Evolutionary conservation across 2,888 invertebrate species (phyloP).

Genomic region (Linnaemya tessellans): DNA sequence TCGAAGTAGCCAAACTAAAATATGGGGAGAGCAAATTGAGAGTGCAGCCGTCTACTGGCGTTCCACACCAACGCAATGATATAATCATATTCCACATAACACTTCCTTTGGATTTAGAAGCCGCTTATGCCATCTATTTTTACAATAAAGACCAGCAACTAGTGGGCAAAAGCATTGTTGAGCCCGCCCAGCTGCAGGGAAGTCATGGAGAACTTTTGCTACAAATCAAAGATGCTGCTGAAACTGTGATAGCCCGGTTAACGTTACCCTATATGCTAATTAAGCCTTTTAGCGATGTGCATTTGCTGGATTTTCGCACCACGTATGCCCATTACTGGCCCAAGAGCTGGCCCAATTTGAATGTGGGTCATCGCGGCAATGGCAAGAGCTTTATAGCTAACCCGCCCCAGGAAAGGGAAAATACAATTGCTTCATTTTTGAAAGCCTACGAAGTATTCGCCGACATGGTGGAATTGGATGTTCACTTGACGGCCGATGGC

Average conservation of each 20-base stretch:
- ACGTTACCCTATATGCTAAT: constrained; percentile 85
- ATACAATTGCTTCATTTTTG: constrained; percentile 96
- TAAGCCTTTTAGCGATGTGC: constrained; percentile 77
- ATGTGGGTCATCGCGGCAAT: constrained; percentile 97
- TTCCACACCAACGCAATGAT: constrained; percentile 78
- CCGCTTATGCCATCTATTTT: constrained; percentile 74
- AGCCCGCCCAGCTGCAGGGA: constrained; percentile 89
- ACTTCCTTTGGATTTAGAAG: constrained; percentile 76
- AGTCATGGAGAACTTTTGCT: constrained; percentile 90
- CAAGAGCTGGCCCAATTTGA: constrained; percentile 91
- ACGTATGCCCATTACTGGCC: constrained; percentile 95
- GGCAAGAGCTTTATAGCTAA: constrained; percentile 91
- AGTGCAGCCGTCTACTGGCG: constrained; percentile 76
- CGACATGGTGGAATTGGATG: constrained; percentile 99
- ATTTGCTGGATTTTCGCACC: constrained; percentile 88
- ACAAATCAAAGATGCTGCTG: constrained; percentile 87
- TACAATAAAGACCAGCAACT: constrained; percentile 83
- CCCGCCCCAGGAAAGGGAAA: constrained; percentile 91
- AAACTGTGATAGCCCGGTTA: constrained; percentile 92
- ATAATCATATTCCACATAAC: constrained; percentile 80
- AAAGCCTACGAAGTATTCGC: constrained; percentile 96
- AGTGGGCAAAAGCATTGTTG: constrained; percentile 93
- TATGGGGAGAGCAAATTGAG: constrained; percentile 78
- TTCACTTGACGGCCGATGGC: constrained; percentile 97
- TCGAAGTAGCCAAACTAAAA: constrained; percentile 79